Percentiles rank a stretch among this genome's conserved stretches.
Evolutionary conservation across 2,888 invertebrate genomes (phyloP).

Genomic region (Andrena camellia): DNA sequence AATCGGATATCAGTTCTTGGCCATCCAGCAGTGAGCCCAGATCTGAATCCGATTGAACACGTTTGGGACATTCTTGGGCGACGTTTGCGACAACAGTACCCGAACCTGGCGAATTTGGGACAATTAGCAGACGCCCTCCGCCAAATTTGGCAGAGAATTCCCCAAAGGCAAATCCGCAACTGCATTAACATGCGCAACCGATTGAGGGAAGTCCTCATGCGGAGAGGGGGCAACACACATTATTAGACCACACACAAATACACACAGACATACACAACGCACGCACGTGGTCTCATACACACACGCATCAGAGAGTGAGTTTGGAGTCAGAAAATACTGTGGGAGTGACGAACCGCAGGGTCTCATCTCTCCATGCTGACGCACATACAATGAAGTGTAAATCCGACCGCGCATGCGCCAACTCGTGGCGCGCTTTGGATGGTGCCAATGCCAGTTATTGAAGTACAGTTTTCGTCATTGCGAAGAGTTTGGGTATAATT

Average conservation of each 20-base stretch:
- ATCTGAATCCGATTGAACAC: conserved; percentile 6
- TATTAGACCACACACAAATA: neutral
- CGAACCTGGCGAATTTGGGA: neutral
- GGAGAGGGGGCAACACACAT: neutral
- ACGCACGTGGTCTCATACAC: neutral
- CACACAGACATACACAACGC: neutral
- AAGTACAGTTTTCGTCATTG: too few species aligned
- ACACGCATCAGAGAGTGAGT: too few species aligned
- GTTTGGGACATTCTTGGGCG: conserved; percentile 10
- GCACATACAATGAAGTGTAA: too few species aligned
- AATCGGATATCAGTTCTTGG: neutral
- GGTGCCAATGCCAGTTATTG: too few species aligned
- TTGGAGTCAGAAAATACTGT: too few species aligned
- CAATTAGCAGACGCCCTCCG: neutral
- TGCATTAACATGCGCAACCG: neutral
- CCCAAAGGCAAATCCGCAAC: neutral
- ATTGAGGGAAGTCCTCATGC: neutral
- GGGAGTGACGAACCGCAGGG: too few species aligned
- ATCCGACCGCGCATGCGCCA: too few species aligned
- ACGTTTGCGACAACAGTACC: neutral
- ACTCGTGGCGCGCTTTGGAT: too few species aligned
- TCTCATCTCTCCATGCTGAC: too few species aligned
- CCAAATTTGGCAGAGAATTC: neutral
- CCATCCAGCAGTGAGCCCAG: conserved; percentile 2
- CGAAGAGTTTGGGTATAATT: too few species aligned